Conservation (phyloP, 2,797 vertebrate species). For the Graptemys geographica region DNA sequence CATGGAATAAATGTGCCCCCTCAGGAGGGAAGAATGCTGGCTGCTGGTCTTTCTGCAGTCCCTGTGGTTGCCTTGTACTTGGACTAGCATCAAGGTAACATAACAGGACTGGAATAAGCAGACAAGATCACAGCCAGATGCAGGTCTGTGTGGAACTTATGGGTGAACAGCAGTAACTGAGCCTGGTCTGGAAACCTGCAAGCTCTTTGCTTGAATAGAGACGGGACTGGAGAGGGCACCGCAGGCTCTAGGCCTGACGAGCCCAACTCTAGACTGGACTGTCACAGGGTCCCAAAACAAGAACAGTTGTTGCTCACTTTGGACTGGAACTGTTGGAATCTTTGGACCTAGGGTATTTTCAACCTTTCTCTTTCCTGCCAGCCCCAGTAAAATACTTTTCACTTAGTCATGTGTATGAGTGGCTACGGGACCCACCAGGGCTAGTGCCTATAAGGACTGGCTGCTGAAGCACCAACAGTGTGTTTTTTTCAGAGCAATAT, state of each 20-base stretch:
- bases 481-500: conserved; percentile 52
- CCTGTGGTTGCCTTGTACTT: not conserved
- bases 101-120: not conserved
- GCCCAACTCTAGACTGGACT: not conserved
- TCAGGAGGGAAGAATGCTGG: not conserved
- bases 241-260: not conserved
- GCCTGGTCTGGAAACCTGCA: not conserved
- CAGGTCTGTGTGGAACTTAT: not conserved
- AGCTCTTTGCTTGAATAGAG: not conserved
- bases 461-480: not conserved
- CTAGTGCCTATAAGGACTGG: not conserved
- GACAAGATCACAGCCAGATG: not conserved
- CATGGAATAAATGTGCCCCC: not conserved
- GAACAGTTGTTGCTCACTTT: not conserved
- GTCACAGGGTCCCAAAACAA: not conserved
- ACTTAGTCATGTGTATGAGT: not conserved
- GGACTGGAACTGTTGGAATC: not conserved
- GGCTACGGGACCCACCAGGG: not conserved
- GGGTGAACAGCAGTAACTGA: not conserved
- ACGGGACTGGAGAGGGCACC: not conserved
- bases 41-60: not conserved
- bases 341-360: not conserved
- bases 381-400: not conserved
- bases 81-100: not conserved
- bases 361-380: not conserved